Base-by-base conservation (phyloP, 2,888 invertebrate species). In the Elegia similella region DNA sequence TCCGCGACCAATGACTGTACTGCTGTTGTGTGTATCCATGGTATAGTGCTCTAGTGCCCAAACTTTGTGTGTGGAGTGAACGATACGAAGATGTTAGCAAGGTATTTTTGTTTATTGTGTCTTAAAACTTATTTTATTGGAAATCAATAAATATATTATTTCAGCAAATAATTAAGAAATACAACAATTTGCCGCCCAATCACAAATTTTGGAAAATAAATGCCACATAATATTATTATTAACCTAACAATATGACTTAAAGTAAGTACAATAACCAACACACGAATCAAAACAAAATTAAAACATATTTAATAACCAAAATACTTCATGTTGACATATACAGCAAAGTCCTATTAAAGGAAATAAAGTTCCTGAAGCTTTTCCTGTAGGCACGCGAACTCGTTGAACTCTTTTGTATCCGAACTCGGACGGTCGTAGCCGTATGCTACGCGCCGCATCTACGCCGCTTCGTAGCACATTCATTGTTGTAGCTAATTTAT, bases 321-420 rank as follows among this genome's bases (percentile, higher is more conserved):
- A 23, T 3, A 23, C 23, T 23, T 23, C 2, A 23, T 23, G 23
- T 23, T 23, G 23, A 3, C 5, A 23, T 3, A 5, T 23, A 23
- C 5, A 23, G 23, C 23, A 23, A 23, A 23, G 23, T 23, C 23
- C 23, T 23, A 23, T 3, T 23, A 23, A 23, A 23, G 23, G 23
- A 23, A 17, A 16, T 8, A 42, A 55, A 15, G 59, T 58, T 65
- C 64, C 12, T 38, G 38, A 38, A 38, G 38, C 38, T 30, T 54
- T 54, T 34, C 32, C n/a, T 34, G 46, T 16, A 32, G 38, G 0
- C 38, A 30, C 15, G 15, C 6, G 29, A 32, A 16, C 57, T 44
- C 71, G 71, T 74, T 73, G 70, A 72, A 62, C 52, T 73, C 72
- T 67, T 64, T 67, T 66, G 46, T 62, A 69, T 17, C 32, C 29